Percentiles rank a stretch among this genome's conserved stretches.
These are phyloP conservation scores for Tenthredo mesomela DNA, from an alignment of 2,888 invertebrate species.

Conservation along the genomic window DNA sequence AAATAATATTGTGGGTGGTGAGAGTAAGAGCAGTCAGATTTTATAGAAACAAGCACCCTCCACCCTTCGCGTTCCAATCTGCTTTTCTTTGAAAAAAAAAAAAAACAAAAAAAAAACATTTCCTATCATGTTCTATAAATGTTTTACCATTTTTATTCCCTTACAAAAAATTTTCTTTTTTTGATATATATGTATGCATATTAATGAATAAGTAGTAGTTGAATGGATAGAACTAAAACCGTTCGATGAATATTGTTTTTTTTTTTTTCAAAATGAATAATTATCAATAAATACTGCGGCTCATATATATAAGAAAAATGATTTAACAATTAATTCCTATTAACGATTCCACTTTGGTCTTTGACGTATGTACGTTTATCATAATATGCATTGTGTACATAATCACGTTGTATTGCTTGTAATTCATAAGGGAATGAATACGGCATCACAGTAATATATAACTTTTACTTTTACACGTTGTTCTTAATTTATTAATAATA, in stretches of 20 bases:
- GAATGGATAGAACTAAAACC: background rate
- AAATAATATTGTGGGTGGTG: slow-evolving; percentile 17
- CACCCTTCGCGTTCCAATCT: slow-evolving; percentile 27
- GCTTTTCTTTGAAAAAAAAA: too few relatives aligned
- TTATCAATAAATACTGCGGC: background rate
- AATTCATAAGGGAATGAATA: slow-evolving; percentile 50
- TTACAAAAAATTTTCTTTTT: background rate
- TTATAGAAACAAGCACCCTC: slow-evolving; percentile 41
- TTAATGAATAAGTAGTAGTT: background rate
- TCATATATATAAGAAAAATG: background rate
- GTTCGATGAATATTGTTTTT: background rate
- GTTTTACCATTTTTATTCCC: slow-evolving; percentile 49
- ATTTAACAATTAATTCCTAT: background rate
- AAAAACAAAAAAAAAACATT: too few relatives aligned
- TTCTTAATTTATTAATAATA: slow-evolving; percentile 17
- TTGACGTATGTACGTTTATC: background rate
- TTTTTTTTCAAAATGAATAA: background rate
- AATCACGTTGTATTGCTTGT: slow-evolving; percentile 43
- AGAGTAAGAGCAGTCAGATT: slow-evolving; percentile 28
- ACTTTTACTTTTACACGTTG: slow-evolving; percentile 37
- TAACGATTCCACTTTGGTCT: slow-evolving; percentile 15
- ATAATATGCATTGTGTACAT: slow-evolving; percentile 13
- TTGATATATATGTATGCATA: background rate
- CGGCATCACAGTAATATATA: slow-evolving; percentile 51
- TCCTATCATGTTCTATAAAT: slow-evolving; percentile 10